These are phyloP conservation scores for Dryas iulia DNA, from an alignment of 1,140 invertebrate genomes.

Conservation along the genomic window DNA sequence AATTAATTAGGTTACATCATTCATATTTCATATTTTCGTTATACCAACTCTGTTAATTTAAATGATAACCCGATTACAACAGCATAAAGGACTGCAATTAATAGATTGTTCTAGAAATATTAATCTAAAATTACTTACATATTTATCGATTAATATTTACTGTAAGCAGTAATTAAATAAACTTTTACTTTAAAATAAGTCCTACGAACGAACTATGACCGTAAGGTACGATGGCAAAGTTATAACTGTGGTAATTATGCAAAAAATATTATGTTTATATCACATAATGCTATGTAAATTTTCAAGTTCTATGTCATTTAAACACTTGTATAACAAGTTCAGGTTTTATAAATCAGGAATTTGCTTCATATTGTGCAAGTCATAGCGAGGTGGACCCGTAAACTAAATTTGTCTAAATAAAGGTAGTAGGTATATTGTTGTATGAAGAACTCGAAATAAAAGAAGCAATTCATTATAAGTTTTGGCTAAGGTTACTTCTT, in stretches of 20 bases:
- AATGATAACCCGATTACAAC: not conserved
- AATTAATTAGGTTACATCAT: not conserved
- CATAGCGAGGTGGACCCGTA: not conserved
- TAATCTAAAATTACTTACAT: not conserved
- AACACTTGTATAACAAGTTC: conserved; percentile 45
- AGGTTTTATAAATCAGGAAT: conserved; percentile 34
- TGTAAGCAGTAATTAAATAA: not conserved
- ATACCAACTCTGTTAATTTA: not conserved
- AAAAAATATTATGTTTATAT: conserved; percentile 53
- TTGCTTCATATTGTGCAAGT: conserved; percentile 2
- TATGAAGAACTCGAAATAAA: no score
- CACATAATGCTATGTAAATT: conserved; percentile 62
- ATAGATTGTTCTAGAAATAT: not conserved
- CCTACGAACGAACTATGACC: not conserved
- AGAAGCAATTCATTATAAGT: no score
- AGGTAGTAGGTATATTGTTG: no score
- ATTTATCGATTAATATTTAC: not conserved
- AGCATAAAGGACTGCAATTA: not conserved
- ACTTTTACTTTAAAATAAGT: not conserved
- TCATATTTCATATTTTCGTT: no score
- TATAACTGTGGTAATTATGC: conserved; percentile 46
- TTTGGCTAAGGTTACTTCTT: no score
- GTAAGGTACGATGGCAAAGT: conserved; percentile 6
- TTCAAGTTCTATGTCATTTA: conserved; percentile 71
- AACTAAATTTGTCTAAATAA: no score